These are phyloP conservation scores for Podocnemis expansa DNA, from an alignment of 2,113 vertebrate genomes.

Conservation along the genomic window DNA sequence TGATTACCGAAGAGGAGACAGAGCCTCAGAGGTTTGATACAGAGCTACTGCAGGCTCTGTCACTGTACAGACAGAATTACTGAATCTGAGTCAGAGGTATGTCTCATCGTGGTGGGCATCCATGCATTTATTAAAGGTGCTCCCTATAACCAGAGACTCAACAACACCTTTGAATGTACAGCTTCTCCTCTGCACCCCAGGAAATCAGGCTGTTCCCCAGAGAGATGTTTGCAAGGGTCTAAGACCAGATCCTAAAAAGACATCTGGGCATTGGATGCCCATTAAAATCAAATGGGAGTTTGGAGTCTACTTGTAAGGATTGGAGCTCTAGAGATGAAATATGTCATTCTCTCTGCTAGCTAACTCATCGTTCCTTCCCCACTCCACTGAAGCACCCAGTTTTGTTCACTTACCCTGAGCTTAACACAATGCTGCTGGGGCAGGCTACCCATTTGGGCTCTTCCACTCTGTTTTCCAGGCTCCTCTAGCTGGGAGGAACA, in stretches of 20 bases:
- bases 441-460: neutral
- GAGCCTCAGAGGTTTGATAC: neutral
- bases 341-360: neutral
- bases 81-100: neutral
- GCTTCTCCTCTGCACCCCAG: slow-evolving; percentile 16
- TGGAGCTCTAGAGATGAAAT: too few species aligned
- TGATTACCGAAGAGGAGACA: neutral
- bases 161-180: neutral
- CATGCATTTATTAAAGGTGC: neutral
- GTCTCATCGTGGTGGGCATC: neutral
- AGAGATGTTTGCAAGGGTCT: neutral
- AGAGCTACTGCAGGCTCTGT: neutral
- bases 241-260: neutral
- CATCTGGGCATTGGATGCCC: neutral
- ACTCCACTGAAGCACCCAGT: neutral
- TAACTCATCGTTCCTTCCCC: neutral
- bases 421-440: neutral
- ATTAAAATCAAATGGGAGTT: neutral
- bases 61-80: neutral
- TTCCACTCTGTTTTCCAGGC: neutral
- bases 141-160: slow-evolving; percentile 33
- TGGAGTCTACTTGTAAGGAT: neutral
- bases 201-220: neutral
- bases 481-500: neutral
- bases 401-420: neutral